Base-by-base conservation (phyloP, 2,797 vertebrate species). In the Siniperca obscura region DNA sequence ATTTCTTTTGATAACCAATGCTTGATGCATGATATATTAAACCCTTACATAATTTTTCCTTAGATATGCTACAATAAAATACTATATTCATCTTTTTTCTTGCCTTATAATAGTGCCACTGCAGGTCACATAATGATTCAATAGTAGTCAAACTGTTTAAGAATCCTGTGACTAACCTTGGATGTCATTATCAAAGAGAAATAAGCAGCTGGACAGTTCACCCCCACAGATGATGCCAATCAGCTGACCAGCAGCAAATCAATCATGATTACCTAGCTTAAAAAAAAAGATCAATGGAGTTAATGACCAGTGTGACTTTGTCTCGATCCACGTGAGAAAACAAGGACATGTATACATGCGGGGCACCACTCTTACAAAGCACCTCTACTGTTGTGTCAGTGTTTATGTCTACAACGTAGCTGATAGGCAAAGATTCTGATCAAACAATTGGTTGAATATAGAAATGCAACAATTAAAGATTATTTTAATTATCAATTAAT, bases 291-390 rank as follows among this genome's bases (percentile, higher is more conserved):
- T 91, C 84, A 67, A 86, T 91, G 62, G 22, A 62, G 77, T 72
- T 90, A 91, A 92, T 84, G 81, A 89, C 80, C 70, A 53, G n/a
- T 38, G 77, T 86, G 90, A 89, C 89, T 90, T 93, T 90, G 79
- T 84, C 61, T 76, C 16, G 44, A 86, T 85, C 81, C 65, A 86
- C 82, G 53, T 48, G 76, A 80, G 27, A 80, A 85, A 89, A 84
- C 84, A 82, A 87, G 80, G 80, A 82, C 84, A 75, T n/a, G 30
- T 36, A 40, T 70, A 44, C 46, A 70, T 7, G 56, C 5, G 5
- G 38, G 27, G 7, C 59, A 66, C 9, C 5, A 3, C 13, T 65
- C 14, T 36, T 36, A 80, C 66, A 75, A 75, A n/a, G 66, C 55
- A 27, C 30, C 42, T 46, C 44, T 40, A 50, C 9, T 73, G 57